A percentile compares a stretch with the other conserved stretches of the same genome.
Evolutionary conservation across 2,113 vertebrate genomes (phyloP).

Genomic region (Lutjanus erythropterus): DNA sequence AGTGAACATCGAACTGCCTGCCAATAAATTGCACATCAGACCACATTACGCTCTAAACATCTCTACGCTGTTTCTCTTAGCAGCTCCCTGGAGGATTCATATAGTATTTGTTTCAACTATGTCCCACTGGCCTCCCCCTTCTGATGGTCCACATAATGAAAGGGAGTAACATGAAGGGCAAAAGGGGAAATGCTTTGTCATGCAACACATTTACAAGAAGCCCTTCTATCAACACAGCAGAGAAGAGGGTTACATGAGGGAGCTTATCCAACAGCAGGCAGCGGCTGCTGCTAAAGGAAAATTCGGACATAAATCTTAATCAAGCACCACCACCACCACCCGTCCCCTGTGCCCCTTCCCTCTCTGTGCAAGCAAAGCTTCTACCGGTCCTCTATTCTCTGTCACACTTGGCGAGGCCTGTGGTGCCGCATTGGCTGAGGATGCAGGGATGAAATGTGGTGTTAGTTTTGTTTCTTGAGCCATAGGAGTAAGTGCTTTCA

Average conservation of each 20-base stretch:
- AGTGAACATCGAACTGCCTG: conserved; percentile 5
- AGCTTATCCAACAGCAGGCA: conserved; percentile 47
- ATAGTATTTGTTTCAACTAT: conserved; percentile 47
- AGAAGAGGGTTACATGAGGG: conserved; percentile 40
- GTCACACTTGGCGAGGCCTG: conserved; percentile 46
- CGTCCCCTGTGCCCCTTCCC: conserved; percentile 43
- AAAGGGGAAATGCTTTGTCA: conserved; percentile 71
- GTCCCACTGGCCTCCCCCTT: conserved; percentile 16
- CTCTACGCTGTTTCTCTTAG: conserved; percentile 28
- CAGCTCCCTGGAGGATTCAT: conserved; percentile 14
- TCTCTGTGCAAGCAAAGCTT: conserved; percentile 38
- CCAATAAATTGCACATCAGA: background rate
- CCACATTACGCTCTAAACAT: background rate
- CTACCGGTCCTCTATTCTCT: conserved; percentile 27
- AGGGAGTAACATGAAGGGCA: conserved; percentile 42
- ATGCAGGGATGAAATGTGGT: conserved; percentile 50
- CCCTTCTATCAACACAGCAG: conserved; percentile 65
- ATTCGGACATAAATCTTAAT: conserved; percentile 79
- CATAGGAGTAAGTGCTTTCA: conserved; percentile 53
- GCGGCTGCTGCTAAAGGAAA: conserved; percentile 56
- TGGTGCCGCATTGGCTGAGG: conserved; percentile 62
- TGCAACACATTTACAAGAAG: conserved; percentile 71
- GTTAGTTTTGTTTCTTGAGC: conserved; percentile 58
- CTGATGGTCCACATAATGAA: conserved; percentile 30
- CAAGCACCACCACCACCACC: conserved; percentile 45